Evolutionary conservation across 2,113 vertebrate genomes (phyloP).

Genomic region (Thryonomys swinderianus): DNA sequence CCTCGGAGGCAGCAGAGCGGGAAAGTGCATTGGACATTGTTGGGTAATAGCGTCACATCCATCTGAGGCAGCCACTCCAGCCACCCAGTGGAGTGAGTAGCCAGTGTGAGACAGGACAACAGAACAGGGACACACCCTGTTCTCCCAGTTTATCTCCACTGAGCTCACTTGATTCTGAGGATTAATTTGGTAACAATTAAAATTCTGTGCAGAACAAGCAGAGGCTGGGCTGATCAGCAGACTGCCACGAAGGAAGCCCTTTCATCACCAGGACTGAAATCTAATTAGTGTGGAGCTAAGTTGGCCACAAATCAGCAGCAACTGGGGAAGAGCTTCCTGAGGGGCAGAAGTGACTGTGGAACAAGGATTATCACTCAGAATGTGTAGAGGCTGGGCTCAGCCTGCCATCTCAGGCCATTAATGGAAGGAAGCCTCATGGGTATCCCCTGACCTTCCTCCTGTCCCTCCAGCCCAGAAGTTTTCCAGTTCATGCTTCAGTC

Average conservation of each 20-base stretch:
- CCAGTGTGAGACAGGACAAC: not conserved
- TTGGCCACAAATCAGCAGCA: conserved; percentile 71
- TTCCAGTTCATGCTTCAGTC: not conserved
- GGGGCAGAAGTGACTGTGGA: not conserved
- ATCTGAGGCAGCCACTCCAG: conserved; percentile 11
- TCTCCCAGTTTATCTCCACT: conserved; percentile 59
- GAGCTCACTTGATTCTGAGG: conserved; percentile 65
- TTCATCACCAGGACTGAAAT: conserved; percentile 73
- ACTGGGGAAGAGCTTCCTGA: not conserved
- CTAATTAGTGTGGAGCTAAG: conserved; percentile 84
- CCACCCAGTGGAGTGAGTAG: not conserved
- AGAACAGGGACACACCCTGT: not conserved
- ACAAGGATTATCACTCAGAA: not conserved
- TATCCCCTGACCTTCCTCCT: not conserved
- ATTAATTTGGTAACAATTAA: conserved; percentile 81
- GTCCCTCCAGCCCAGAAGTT: not conserved
- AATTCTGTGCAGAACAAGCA: conserved; percentile 72
- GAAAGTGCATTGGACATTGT: conserved; percentile 70
- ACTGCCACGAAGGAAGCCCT: conserved; percentile 35
- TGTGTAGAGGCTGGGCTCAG: not conserved
- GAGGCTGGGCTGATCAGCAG: not conserved
- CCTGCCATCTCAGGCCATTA: not conserved
- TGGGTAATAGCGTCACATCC: conserved; percentile 45
- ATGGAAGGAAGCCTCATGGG: not conserved
- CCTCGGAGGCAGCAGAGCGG: conserved; percentile 61